Conservation (phyloP, 2,888 invertebrate species). For the Synergus umbraculus region DNA sequence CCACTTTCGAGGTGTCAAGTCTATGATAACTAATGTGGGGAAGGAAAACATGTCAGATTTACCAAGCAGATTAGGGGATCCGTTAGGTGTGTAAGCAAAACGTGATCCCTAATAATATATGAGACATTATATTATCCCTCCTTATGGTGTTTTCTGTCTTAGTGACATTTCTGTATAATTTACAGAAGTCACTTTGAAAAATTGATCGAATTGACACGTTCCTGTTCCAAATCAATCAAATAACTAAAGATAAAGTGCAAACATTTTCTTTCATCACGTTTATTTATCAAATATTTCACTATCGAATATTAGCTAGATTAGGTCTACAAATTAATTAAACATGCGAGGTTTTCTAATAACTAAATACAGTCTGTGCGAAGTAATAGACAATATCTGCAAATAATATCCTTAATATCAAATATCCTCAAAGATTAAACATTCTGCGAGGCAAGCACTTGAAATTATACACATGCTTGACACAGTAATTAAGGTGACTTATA, state of each 20-base stretch:
- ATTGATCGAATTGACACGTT: background rate
- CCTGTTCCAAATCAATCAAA: background rate
- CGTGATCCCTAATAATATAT: slow-evolving; percentile 30
- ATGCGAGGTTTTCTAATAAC: too few relatives aligned
- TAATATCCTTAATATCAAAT: too few relatives aligned
- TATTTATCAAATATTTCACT: too few relatives aligned
- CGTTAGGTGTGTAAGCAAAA: slow-evolving; percentile 23
- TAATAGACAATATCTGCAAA: background rate
- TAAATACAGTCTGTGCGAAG: background rate
- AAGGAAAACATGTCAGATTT: slow-evolving; percentile 39
- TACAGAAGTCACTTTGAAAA: background rate
- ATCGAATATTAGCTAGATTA: background rate
- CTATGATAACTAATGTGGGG: slow-evolving; percentile 9
- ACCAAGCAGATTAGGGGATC: slow-evolving; percentile 33
- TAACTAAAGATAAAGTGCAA: background rate
- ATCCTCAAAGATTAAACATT: too few relatives aligned
- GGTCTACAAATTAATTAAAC: too few relatives aligned
- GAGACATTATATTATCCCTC: slow-evolving; percentile 11
- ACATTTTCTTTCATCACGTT: background rate
- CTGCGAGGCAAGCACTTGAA: too few relatives aligned
- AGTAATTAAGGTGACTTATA: background rate
- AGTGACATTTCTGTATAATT: background rate
- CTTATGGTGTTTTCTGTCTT: background rate
- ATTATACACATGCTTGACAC: too few relatives aligned
- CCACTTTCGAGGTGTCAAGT: slow-evolving; percentile 27